These are phyloP conservation scores for Scalopus aquaticus DNA, from an alignment of 2,113 vertebrate species.

Conservation along the genomic window DNA sequence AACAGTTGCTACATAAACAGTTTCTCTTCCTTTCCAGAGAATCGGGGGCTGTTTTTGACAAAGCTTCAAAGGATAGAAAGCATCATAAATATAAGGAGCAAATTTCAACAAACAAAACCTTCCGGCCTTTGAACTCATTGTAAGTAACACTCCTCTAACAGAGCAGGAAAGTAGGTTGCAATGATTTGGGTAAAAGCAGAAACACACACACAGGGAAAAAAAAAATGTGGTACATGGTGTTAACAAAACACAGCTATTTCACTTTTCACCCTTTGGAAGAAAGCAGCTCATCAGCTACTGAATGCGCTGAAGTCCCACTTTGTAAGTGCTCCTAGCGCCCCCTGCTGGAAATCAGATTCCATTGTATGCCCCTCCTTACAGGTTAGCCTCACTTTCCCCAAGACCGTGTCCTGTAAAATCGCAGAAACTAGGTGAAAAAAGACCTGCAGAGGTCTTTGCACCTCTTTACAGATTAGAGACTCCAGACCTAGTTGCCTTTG, in stretches of 20 bases:
- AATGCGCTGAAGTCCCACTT: rapidly evolving
- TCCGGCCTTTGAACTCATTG: constrained; percentile 70
- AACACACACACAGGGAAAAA: not conserved
- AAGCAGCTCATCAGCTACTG: not conserved
- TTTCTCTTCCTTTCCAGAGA: constrained; percentile 51
- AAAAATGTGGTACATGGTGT: constrained; percentile 46
- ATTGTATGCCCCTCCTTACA: constrained; percentile 27
- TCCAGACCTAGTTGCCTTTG: not conserved
- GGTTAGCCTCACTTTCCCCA: not conserved
- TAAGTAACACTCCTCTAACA: constrained; percentile 22
- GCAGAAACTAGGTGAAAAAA: not conserved
- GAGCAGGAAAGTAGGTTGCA: constrained; percentile 25
- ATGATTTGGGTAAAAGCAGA: constrained; percentile 54
- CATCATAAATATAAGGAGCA: constrained; percentile 39
- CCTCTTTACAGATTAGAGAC: not conserved
- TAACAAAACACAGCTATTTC: constrained; percentile 69
- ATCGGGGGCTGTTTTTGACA: constrained; percentile 41
- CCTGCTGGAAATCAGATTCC: constrained; percentile 70
- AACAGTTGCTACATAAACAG: not conserved
- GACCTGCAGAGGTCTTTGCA: not conserved
- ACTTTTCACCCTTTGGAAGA: constrained; percentile 14
- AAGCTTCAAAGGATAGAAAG: constrained; percentile 63
- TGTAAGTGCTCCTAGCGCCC: constrained; percentile 77
- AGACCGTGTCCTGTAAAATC: not conserved
- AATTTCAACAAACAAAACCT: constrained; percentile 66